Percentiles rank a stretch among this genome's conserved stretches.
These are phyloP conservation scores for Channallabes apus DNA, from an alignment of 2,797 vertebrate species.

Conservation along the genomic window DNA sequence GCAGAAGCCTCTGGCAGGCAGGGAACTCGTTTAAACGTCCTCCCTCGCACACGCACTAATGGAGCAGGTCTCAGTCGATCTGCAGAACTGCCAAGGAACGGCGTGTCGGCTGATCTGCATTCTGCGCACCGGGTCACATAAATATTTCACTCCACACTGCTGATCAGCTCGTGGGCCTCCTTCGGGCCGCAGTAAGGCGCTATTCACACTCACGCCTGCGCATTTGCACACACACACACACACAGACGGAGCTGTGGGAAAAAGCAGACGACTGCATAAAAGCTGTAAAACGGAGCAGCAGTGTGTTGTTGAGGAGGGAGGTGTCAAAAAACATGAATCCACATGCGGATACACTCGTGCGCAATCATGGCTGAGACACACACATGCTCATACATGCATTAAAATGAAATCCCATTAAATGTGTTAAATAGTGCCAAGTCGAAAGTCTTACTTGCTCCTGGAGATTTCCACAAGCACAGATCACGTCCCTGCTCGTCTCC, in stretches of 20 bases:
- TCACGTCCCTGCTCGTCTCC: conserved; percentile 23
- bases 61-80: conserved; percentile 30
- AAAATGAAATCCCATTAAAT: not conserved
- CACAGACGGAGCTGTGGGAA: conserved; percentile 12
- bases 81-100: not conserved
- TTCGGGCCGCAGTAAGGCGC: conserved; percentile 11
- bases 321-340: not conserved
- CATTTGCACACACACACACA: conserved; percentile 10
- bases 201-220: not conserved
- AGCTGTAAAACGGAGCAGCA: conserved; percentile 19
- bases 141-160: conserved; percentile 45
- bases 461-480: conserved; percentile 34
- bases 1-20: conserved; percentile 10
- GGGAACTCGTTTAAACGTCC: conserved; percentile 10
- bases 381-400: not conserved
- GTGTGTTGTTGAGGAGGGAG: not conserved
- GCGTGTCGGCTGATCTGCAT: not conserved
- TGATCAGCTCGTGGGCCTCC: conserved; percentile 3
- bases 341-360: conserved; percentile 1
- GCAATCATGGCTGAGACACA: conserved; percentile 5
- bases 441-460: conserved; percentile 54
- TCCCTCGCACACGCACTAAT: conserved; percentile 10
- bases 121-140: not conserved
- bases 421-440: conserved; percentile 35
- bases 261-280: conserved; percentile 19